A percentile compares a stretch with the other conserved stretches of the same genome.
Conservation (phyloP, 2,888 invertebrate genomes). For the Andrena bicolor region DNA sequence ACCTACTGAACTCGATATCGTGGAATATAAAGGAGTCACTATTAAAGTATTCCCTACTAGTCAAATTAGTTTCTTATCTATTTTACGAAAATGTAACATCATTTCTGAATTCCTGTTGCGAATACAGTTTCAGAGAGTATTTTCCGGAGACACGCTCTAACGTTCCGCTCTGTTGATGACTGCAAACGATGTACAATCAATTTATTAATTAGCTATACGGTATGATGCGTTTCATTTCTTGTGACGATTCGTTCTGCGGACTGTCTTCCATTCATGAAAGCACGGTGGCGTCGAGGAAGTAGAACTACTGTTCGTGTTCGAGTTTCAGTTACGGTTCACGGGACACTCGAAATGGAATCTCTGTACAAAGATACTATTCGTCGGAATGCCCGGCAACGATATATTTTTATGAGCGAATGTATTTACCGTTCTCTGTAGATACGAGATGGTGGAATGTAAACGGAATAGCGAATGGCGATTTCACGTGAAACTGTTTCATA, state of each 20-base stretch:
- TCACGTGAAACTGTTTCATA: not conserved
- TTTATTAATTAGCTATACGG: constrained; percentile 19
- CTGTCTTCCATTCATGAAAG: constrained; percentile 50
- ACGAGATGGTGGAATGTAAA: constrained; percentile 16
- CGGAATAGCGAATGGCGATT: constrained; percentile 10
- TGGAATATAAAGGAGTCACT: not conserved
- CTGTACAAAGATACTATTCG: constrained; percentile 47
- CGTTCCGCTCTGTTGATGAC: constrained; percentile 24
- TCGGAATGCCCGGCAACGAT: constrained; percentile 44
- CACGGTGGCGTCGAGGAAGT: not conserved
- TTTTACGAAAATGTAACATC: not conserved
- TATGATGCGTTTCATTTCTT: constrained; percentile 30
- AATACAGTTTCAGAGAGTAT: not conserved
- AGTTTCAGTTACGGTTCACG: constrained; percentile 1
- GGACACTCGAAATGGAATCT: constrained; percentile 21
- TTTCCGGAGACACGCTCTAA: constrained; percentile 44
- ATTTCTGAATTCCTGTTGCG: not conserved
- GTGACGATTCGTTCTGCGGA: constrained; percentile 33
- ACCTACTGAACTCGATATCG: not conserved
- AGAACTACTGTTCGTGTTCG: constrained; percentile 17
- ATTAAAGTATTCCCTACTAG: not conserved
- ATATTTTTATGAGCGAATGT: constrained; percentile 66
- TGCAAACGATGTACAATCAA: constrained; percentile 57
- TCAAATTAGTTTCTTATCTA: constrained; percentile 1
- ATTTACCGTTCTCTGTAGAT: constrained; percentile 47